These are phyloP conservation scores for Mylabris phalerata DNA, from an alignment of 1,140 invertebrate species.

Conservation along the genomic window DNA sequence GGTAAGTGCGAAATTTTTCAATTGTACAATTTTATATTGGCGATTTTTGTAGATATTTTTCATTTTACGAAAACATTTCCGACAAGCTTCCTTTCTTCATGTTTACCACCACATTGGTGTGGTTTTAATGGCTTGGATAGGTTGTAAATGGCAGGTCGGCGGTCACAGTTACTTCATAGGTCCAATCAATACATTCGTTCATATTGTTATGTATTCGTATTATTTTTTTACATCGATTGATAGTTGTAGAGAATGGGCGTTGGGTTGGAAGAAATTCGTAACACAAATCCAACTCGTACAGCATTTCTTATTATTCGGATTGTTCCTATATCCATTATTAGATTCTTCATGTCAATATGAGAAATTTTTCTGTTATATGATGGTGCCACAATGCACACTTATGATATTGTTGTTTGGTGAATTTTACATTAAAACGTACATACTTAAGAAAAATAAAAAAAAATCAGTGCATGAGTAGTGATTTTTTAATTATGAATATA, in stretches of 20 bases:
- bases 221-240: constrained; percentile 61
- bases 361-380: background rate
- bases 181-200: constrained; percentile 65
- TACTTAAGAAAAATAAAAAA: no score
- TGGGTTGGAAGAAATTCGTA: constrained; percentile 71
- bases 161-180: constrained; percentile 54
- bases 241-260: constrained; percentile 46
- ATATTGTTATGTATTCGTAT: constrained; percentile 77
- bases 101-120: constrained; percentile 83
- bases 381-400: no score
- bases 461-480: no score
- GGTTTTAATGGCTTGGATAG: constrained; percentile 54
- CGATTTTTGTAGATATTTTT: constrained; percentile 63
- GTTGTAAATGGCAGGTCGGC: constrained; percentile 58
- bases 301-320: background rate
- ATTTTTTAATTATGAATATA: no score
- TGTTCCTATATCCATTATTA: background rate
- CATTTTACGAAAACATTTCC: constrained; percentile 76
- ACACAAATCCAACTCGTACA: constrained; percentile 48
- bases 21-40: background rate
- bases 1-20: constrained; percentile 35
- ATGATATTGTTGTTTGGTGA: no score
- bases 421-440: no score
- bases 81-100: constrained; percentile 79
- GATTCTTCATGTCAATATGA: background rate